phyloP scores from a whole-genome alignment of 2,888 invertebrate genomes.

The Drosophila mulleri region DNA sequence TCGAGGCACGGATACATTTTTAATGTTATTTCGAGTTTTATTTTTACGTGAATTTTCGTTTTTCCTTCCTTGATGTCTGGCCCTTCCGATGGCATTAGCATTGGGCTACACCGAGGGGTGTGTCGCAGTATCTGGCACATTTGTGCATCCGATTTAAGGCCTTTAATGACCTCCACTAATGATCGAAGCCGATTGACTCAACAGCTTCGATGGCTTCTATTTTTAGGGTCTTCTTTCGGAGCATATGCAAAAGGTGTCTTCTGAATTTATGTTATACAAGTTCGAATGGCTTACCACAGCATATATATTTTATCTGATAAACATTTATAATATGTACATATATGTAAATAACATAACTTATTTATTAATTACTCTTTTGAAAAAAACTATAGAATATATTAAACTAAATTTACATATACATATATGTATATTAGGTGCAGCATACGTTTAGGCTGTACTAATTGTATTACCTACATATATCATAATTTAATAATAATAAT shows the following conservation, averaged over 20 bases:
- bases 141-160: slow-evolving; percentile 60
- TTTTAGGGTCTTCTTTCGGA: slow-evolving; percentile 39
- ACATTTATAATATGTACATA: too few species aligned
- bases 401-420: too few species aligned
- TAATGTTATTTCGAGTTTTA: slow-evolving; percentile 45
- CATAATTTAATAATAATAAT: not conserved
- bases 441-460: slow-evolving; percentile 16
- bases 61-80: slow-evolving; percentile 14
- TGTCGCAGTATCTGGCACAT: slow-evolving; percentile 23
- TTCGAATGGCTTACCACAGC: not conserved
- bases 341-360: too few species aligned
- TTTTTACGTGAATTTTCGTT: slow-evolving; percentile 48
- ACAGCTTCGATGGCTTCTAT: slow-evolving; percentile 55
- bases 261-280: slow-evolving; percentile 5
- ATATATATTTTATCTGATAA: not conserved
- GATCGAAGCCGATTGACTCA: slow-evolving; percentile 76
- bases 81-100: slow-evolving; percentile 27
- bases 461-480: not conserved
- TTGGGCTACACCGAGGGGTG: slow-evolving; percentile 41
- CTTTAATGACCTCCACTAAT: slow-evolving; percentile 78
- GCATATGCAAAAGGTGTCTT: slow-evolving; percentile 14
- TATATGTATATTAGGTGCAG: not conserved
- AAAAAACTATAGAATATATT: not conserved
- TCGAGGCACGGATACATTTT: slow-evolving; percentile 39
- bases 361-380: too few species aligned